Percentiles rank a stretch among this genome's conserved stretches.
Conservation (phyloP, 2,113 vertebrate species). For the Solenodon paradoxus region DNA sequence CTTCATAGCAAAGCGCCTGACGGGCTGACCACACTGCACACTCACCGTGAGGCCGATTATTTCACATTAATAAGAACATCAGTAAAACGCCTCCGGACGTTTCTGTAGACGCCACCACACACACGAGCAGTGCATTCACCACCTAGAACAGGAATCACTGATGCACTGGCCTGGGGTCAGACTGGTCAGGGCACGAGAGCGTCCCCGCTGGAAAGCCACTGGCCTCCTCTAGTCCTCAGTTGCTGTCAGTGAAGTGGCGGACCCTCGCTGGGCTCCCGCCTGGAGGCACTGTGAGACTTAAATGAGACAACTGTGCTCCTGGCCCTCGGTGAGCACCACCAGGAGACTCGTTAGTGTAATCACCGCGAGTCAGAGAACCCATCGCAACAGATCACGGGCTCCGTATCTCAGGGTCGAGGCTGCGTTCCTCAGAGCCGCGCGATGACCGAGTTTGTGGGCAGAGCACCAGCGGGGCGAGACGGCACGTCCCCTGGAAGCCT, state of each 20-base stretch:
- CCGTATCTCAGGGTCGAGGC: neutral
- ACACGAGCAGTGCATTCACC: neutral
- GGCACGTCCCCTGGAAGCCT: too few species aligned
- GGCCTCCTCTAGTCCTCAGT: neutral
- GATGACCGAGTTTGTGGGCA: too few species aligned
- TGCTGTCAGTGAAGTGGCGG: neutral
- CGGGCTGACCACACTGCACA: neutral
- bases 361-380: neutral
- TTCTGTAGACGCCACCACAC: too few species aligned
- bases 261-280: accelerated
- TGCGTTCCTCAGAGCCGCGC: too few species aligned
- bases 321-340: neutral
- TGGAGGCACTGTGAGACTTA: neutral
- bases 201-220: neutral
- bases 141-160: neutral
- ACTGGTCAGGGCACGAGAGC: neutral
- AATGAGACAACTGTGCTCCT: neutral
- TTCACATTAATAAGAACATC: neutral
- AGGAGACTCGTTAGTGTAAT: neutral
- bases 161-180: neutral
- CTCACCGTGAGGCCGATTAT: neutral
- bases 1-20: neutral
- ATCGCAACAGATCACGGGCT: neutral
- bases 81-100: neutral
- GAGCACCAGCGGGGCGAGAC: too few species aligned